phyloP scores from a whole-genome alignment of 2,797 vertebrate species.

The Knipowitschia caucasica region DNA sequence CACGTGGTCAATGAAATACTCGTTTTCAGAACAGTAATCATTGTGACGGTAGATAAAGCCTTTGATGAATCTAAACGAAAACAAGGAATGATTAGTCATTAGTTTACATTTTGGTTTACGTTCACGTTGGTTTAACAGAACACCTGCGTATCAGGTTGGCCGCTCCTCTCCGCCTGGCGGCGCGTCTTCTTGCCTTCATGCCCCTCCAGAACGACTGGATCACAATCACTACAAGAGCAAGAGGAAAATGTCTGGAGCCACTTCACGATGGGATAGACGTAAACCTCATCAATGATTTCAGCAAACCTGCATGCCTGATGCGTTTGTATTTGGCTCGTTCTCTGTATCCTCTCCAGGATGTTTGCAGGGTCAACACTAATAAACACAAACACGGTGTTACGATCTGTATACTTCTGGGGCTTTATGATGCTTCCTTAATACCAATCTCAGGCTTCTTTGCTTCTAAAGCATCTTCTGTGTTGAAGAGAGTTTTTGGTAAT shows the following conservation, averaged over 20 bases:
- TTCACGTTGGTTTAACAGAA: constrained; percentile 12
- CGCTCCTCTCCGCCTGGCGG: constrained; percentile 84
- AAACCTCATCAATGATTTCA: not conserved
- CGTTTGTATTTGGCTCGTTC: constrained; percentile 87
- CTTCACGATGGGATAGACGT: too few species aligned
- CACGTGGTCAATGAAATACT: constrained; percentile 92
- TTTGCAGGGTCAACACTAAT: constrained; percentile 88
- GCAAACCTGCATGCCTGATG: constrained; percentile 85
- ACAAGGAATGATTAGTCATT: too few species aligned
- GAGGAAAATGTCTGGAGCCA: too few species aligned
- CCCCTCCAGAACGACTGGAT: constrained; percentile 98
- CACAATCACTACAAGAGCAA: constrained; percentile 77
- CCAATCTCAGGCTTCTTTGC: constrained; percentile 89
- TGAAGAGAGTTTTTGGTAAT: constrained; percentile 94
- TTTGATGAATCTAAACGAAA: constrained; percentile 91
- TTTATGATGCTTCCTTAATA: constrained; percentile 28
- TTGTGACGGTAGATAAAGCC: constrained; percentile 92
- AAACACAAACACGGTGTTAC: constrained; percentile 12
- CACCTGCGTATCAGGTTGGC: constrained; percentile 87
- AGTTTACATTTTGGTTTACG: too few species aligned
- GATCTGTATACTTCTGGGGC: not conserved
- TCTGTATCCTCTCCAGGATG: constrained; percentile 90
- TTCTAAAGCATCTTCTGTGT: constrained; percentile 92
- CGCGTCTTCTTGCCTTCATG: constrained; percentile 86
- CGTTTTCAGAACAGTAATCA: constrained; percentile 87